Conservation (phyloP, 2,113 vertebrate species). For the Excalfactoria chinensis region DNA sequence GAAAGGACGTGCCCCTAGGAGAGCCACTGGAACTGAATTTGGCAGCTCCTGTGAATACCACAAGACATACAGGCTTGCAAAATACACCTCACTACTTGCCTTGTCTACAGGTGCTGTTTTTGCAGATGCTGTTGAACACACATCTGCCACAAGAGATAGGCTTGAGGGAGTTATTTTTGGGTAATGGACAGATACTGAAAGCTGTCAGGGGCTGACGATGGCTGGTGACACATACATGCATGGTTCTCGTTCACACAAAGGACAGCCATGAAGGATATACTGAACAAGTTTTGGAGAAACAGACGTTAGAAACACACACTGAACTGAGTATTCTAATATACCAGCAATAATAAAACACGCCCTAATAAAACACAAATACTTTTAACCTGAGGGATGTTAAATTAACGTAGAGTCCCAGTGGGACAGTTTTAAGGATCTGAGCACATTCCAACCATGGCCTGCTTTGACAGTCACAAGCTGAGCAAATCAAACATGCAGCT, state of each 20-base stretch:
- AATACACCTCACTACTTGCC: not conserved
- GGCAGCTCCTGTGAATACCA: not conserved
- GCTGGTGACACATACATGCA: not conserved
- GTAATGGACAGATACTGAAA: not conserved
- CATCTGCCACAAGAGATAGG: not conserved
- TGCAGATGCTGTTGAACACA: not conserved
- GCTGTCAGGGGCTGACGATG: not conserved
- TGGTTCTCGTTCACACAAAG: not conserved
- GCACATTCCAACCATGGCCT: not conserved
- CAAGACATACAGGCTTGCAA: not conserved
- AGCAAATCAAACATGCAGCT: not conserved
- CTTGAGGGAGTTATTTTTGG: not conserved
- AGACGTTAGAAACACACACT: not conserved
- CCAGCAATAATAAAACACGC: not conserved
- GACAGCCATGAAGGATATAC: not conserved
- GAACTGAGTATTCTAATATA: not conserved
- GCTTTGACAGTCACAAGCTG: not conserved
- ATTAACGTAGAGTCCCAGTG: not conserved
- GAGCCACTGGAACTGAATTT: not conserved
- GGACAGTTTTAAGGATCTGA: not conserved
- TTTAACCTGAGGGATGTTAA: not conserved
- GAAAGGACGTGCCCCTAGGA: fast-evolving
- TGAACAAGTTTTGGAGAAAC: not conserved
- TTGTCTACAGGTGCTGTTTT: not conserved
- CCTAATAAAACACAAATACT: not conserved